phyloP scores from a whole-genome alignment of 1,140 invertebrate species.

The Gyrodactylus bullatarudis region DNA sequence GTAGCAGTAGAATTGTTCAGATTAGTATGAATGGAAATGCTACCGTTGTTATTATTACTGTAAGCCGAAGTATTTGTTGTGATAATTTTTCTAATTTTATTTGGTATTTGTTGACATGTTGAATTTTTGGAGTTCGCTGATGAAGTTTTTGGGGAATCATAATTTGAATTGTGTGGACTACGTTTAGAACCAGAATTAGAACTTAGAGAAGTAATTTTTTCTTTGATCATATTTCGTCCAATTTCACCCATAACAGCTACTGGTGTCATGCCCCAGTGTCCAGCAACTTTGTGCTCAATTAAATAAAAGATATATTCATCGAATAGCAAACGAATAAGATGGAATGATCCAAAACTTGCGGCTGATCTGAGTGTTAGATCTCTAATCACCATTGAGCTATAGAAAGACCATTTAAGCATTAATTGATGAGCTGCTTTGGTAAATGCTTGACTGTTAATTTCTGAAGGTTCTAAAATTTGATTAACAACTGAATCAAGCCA shows the following conservation, averaged over 20 bases:
- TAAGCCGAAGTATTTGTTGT: too few relatives aligned
- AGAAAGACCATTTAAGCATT: conserved; percentile 92
- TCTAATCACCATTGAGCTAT: conserved; percentile 75
- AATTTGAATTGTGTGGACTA: too few relatives aligned
- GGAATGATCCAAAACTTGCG: conserved; percentile 89
- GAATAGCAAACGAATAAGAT: conserved; percentile 72
- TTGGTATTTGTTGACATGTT: not conserved
- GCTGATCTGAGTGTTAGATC: conserved; percentile 72
- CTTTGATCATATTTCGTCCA: not conserved
- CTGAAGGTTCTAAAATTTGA: conserved; percentile 47
- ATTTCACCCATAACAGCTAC: not conserved
- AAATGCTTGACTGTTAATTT: conserved; percentile 35
- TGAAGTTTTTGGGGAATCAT: not conserved
- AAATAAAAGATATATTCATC: conserved; percentile 98
- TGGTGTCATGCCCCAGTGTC: not conserved
- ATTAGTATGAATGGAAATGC: too few relatives aligned
- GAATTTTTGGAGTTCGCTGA: not conserved
- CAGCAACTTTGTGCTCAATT: conserved; percentile 30
- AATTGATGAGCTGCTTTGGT: conserved; percentile 53
- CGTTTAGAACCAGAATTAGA: too few relatives aligned
- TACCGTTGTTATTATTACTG: too few relatives aligned
- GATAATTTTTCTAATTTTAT: not conserved
- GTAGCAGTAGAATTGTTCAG: too few relatives aligned
- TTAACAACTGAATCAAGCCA: conserved; percentile 72
- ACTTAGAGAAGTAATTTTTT: not conserved